Evolutionary conservation across 2,797 vertebrate species (phyloP).

Genomic region (Spea hammondii): DNA sequence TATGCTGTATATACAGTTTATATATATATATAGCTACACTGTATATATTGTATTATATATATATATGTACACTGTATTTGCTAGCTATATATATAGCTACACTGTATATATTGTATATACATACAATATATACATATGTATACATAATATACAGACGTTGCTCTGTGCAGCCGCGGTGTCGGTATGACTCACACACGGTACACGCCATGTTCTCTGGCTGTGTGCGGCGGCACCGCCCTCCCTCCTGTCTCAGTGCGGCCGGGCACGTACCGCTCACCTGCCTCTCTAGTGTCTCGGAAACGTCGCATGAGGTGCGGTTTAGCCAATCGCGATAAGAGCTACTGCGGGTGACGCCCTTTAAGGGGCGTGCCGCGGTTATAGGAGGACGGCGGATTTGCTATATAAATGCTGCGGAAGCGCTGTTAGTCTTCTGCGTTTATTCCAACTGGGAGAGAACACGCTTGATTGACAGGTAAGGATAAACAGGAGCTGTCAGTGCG

Average conservation of each 20-base stretch:
- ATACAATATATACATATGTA: too few relatives aligned
- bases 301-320: slow-evolving; percentile 27
- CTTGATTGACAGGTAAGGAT: slow-evolving; percentile 7
- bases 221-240: not conserved
- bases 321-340: slow-evolving; percentile 23
- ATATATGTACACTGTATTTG: too few relatives aligned
- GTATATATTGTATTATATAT: too few relatives aligned
- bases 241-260: not conserved
- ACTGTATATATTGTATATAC: too few relatives aligned
- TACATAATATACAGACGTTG: too few relatives aligned
- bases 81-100: too few relatives aligned
- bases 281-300: slow-evolving; percentile 9
- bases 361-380: not conserved
- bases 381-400: not conserved
- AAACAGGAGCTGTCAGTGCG: not conserved
- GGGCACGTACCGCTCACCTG: slow-evolving; percentile 24
- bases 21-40: too few relatives aligned
- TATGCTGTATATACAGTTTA: too few relatives aligned
- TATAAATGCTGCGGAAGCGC: slow-evolving; percentile 29
- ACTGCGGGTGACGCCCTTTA: not conserved
- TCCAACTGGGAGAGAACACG: not conserved
- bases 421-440: not conserved
- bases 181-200: too few relatives aligned
- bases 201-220: too few relatives aligned
- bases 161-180: too few relatives aligned